These are phyloP conservation scores for Xyliphius kryptos DNA, from an alignment of 2,113 vertebrate species.

Conservation along the genomic window DNA sequence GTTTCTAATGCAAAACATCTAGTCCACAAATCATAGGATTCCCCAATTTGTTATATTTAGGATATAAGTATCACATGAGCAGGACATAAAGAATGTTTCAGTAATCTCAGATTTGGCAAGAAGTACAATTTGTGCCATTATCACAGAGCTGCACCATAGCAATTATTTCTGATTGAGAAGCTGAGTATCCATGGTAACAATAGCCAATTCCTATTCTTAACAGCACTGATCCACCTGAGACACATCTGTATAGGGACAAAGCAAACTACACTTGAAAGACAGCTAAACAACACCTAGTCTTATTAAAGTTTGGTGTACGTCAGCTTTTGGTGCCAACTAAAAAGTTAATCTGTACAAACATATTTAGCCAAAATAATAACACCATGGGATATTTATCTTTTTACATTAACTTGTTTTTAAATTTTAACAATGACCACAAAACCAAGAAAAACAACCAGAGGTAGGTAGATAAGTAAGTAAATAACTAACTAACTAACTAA, in stretches of 20 bases:
- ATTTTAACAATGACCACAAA: no score
- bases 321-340: no score
- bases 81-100: slow-evolving; percentile 7
- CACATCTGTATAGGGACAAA: not conserved
- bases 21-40: no score
- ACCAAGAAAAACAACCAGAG: no score
- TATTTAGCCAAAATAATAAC: no score
- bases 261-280: not conserved
- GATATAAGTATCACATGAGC: not conserved
- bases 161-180: slow-evolving; percentile 27
- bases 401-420: no score
- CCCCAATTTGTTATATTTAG: not conserved
- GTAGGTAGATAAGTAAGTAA: no score
- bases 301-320: no score
- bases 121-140: slow-evolving; percentile 8
- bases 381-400: no score
- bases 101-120: slow-evolving; percentile 2
- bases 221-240: slow-evolving; percentile 17
- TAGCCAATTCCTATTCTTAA: slow-evolving; percentile 3
- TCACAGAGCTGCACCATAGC: slow-evolving; percentile 11
- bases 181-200: slow-evolving; percentile 32
- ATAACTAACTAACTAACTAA: no score
- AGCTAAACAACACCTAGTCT: not conserved
- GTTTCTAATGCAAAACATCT: no score
- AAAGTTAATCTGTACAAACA: no score